A percentile compares a stretch with the other conserved stretches of the same genome.
phyloP scores from a whole-genome alignment of 2,797 vertebrate genomes.

The Taenioides sp. region DNA sequence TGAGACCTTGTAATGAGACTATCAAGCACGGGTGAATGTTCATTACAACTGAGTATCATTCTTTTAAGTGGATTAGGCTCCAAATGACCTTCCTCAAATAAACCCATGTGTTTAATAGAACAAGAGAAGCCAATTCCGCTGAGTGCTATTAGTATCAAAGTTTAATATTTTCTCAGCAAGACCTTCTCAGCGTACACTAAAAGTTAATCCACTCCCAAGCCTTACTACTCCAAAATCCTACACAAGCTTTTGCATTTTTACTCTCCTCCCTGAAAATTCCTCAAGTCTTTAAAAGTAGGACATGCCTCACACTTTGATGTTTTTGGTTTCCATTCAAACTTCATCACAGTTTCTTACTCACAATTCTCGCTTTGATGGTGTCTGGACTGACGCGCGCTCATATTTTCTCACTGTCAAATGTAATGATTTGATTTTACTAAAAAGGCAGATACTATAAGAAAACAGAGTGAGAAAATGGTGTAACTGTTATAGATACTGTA shows the following conservation, averaged over 20 bases:
- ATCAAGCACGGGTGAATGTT: slow-evolving; percentile 32
- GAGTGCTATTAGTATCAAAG: slow-evolving; percentile 19
- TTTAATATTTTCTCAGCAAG: slow-evolving; percentile 39
- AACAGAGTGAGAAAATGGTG: slow-evolving; percentile 8
- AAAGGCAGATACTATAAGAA: slow-evolving; percentile 14
- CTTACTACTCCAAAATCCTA: slow-evolving; percentile 10
- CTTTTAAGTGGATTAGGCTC: slow-evolving; percentile 34
- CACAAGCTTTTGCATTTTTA: slow-evolving; percentile 12
- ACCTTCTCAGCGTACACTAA: slow-evolving; percentile 16
- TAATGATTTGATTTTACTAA: slow-evolving; percentile 28
- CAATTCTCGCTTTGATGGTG: slow-evolving; percentile 17
- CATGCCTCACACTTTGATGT: slow-evolving; percentile 10
- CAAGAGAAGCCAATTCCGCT: slow-evolving; percentile 15
- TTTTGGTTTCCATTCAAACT: slow-evolving; percentile 14
- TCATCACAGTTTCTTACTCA: slow-evolving; percentile 14
- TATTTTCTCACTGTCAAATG: slow-evolving; percentile 31
- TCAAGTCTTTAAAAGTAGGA: slow-evolving; percentile 17
- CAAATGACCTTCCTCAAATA: slow-evolving; percentile 30
- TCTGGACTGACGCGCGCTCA: slow-evolving; percentile 24
- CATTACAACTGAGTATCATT: slow-evolving; percentile 33
- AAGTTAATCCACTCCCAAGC: slow-evolving; percentile 30
- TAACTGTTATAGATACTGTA: not conserved
- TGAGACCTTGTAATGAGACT: slow-evolving; percentile 38
- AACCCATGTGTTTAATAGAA: slow-evolving; percentile 41
- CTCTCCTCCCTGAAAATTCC: not conserved